phyloP scores from a whole-genome alignment of 2,888 invertebrate species.

The Kryphioiulus occultus region DNA sequence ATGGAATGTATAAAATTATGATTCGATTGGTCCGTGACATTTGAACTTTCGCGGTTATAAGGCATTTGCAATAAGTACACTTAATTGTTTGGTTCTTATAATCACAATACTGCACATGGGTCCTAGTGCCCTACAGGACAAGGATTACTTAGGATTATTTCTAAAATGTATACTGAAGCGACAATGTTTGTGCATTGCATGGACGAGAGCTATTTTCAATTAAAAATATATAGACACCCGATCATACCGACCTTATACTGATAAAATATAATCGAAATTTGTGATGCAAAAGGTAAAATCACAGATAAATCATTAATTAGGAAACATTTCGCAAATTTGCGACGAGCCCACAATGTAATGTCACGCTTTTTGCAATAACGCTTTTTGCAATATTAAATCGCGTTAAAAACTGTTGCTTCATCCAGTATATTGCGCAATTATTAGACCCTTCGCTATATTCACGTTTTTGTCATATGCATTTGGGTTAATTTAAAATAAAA shows the following conservation, averaged over 20 bases:
- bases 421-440: not conserved
- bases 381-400: not conserved
- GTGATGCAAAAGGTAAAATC: not conserved
- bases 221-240: not conserved
- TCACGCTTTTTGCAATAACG: not conserved
- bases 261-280: not conserved
- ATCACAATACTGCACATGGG: not conserved
- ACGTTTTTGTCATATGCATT: not conserved
- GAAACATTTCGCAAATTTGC: not conserved
- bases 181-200: not conserved
- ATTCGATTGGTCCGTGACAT: not conserved
- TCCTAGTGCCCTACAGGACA: not conserved
- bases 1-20: not conserved
- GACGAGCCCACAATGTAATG: not conserved
- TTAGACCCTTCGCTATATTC: not conserved
- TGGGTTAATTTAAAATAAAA: not conserved
- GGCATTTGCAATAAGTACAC: not conserved
- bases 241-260: not conserved
- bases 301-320: slow-evolving; percentile 29
- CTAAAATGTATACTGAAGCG: not conserved
- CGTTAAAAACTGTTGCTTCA: not conserved
- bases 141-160: too few relatives aligned
- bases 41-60: slow-evolving; percentile 8
- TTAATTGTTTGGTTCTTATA: not conserved
- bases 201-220: not conserved